These are phyloP conservation scores for Deilephila porcellus DNA, from an alignment of 2,888 invertebrate species.

Conservation along the genomic window DNA sequence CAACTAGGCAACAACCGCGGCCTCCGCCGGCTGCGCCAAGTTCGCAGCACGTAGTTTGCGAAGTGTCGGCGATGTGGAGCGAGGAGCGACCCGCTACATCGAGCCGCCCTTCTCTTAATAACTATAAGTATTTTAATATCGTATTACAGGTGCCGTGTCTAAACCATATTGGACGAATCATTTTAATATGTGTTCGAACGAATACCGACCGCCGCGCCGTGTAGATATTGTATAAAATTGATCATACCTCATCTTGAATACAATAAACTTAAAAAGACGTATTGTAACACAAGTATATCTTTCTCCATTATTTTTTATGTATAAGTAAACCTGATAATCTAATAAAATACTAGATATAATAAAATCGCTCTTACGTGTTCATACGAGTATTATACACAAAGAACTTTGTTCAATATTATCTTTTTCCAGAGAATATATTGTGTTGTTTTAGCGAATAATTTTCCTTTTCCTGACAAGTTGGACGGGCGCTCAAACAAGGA, in stretches of 20 bases:
- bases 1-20: slow-evolving; percentile 10
- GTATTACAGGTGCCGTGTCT: background rate
- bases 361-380: background rate
- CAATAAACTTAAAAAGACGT: too few relatives aligned
- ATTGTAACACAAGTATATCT: too few relatives aligned
- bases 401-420: background rate
- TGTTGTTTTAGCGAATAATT: slow-evolving; percentile 5
- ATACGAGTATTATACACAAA: background rate
- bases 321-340: too few relatives aligned
- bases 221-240: too few relatives aligned
- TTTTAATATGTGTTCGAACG: too few relatives aligned
- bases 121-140: background rate
- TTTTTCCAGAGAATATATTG: background rate
- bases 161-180: too few relatives aligned
- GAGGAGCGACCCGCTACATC: background rate
- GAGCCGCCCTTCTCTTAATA: background rate
- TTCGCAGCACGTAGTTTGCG: slow-evolving; percentile 12
- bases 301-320: too few relatives aligned
- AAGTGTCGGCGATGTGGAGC: slow-evolving; percentile 4
- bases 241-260: too few relatives aligned
- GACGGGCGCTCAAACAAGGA: background rate
- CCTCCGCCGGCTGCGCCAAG: background rate
- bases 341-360: background rate
- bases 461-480: slow-evolving; percentile 2
- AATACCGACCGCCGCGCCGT: too few relatives aligned